These are phyloP conservation scores for Pelecanus crispus DNA, from an alignment of 2,113 vertebrate genomes.

Conservation along the genomic window DNA sequence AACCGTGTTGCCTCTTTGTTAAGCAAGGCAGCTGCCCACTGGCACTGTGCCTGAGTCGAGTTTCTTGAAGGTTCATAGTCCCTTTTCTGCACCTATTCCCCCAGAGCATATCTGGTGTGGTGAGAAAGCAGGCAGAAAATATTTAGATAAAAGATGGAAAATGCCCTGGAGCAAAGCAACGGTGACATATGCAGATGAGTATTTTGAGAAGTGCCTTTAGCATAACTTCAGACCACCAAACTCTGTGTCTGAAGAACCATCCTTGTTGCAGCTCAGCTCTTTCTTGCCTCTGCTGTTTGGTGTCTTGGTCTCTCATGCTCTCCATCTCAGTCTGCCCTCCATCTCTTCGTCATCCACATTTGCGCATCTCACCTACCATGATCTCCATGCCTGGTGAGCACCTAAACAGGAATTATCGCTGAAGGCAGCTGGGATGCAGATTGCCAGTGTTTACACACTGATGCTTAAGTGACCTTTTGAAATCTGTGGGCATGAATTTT, in stretches of 20 bases:
- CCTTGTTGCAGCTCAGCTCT: not conserved
- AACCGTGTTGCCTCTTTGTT: not conserved
- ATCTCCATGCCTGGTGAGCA: not conserved
- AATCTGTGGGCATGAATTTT: not conserved
- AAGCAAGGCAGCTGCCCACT: not conserved
- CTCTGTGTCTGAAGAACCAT: not conserved
- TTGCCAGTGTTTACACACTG: not conserved
- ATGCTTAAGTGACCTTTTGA: conserved; percentile 36
- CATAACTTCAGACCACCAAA: not conserved
- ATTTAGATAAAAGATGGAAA: not conserved
- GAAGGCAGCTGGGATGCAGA: not conserved
- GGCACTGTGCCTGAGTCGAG: not conserved
- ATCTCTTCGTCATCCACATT: not conserved
- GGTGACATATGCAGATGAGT: not conserved
- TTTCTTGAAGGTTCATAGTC: not conserved
- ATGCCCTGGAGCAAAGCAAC: not conserved
- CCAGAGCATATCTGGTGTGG: not conserved
- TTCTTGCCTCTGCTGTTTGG: not conserved
- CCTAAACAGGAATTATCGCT: not conserved
- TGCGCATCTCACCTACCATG: not conserved
- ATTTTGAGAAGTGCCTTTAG: not conserved
- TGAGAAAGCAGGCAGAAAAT: not conserved
- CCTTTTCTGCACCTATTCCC: not conserved
- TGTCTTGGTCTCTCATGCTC: not conserved
- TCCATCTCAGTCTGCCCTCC: not conserved